phyloP scores from a whole-genome alignment of 2,113 vertebrate species.

The Vidua macroura region DNA sequence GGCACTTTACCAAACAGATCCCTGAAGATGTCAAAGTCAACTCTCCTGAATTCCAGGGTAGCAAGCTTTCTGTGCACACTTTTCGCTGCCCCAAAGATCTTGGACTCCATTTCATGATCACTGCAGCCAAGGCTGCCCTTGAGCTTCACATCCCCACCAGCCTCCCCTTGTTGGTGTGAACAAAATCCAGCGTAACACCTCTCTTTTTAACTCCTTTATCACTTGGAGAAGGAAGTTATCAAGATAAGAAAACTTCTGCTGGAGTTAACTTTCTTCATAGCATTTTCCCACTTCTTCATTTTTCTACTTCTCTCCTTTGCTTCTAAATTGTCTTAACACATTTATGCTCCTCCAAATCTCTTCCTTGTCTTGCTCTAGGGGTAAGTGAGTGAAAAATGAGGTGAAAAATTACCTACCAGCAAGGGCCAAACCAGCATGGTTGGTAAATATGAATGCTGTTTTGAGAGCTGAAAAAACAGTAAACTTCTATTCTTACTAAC shows the following conservation, averaged over 20 bases:
- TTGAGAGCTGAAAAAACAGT: not conserved
- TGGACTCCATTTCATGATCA: not conserved
- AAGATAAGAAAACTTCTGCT: not conserved
- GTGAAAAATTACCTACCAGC: not conserved
- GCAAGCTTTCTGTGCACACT: accelerated
- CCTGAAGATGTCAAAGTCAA: not conserved
- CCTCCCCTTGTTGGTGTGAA: not conserved
- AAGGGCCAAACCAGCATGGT: not conserved
- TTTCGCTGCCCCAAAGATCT: not conserved
- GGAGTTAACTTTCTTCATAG: not conserved
- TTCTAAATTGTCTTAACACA: not conserved
- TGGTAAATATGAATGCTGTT: not conserved
- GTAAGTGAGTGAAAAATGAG: accelerated
- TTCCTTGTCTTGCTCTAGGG: not conserved
- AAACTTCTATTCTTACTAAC: not conserved
- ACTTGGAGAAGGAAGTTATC: not conserved
- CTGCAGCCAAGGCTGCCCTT: not conserved
- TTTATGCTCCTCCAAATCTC: not conserved
- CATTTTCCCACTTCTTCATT: not conserved
- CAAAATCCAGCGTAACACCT: not conserved
- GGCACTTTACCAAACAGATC: not conserved
- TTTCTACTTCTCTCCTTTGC: not conserved
- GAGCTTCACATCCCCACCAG: not conserved
- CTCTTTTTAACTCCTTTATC: not conserved
- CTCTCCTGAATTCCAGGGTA: not conserved